These are phyloP conservation scores for Crossaster papposus DNA, from an alignment of 53 echinoderm and acorn worm genomes.

Conservation along the genomic window DNA sequence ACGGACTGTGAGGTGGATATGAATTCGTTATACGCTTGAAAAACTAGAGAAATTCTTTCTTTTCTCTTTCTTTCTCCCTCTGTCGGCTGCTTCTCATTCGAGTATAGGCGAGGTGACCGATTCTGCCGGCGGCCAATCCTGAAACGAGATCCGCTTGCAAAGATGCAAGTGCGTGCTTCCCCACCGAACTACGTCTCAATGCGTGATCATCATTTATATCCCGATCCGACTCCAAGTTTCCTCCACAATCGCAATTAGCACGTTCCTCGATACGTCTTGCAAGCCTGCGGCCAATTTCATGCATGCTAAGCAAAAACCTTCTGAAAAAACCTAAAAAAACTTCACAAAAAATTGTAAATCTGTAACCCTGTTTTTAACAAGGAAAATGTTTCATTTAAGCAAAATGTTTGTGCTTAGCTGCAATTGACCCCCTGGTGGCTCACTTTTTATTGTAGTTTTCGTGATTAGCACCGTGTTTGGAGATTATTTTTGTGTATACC, in stretches of 20 bases:
- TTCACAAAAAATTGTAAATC: too few species aligned
- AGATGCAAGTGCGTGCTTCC: neutral
- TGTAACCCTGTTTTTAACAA: too few species aligned
- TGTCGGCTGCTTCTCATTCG: neutral
- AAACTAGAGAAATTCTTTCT: neutral
- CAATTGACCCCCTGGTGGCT: too few species aligned
- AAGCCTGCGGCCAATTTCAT: too few species aligned
- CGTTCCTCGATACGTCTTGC: neutral
- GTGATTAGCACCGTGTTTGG: neutral
- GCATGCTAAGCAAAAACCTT: too few species aligned
- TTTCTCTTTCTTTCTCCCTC: neutral
- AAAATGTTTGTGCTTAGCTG: too few species aligned
- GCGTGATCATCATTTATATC: neutral
- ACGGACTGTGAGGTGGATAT: neutral
- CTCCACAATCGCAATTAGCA: neutral
- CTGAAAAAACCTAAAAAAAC: too few species aligned
- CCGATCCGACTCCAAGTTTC: neutral
- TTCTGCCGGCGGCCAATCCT: conserved; percentile 5
- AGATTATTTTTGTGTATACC: neutral
- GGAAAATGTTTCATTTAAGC: too few species aligned
- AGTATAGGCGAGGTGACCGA: neutral
- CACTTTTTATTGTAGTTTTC: neutral
- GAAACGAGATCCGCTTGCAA: conserved; percentile 8
- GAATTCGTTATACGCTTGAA: neutral
- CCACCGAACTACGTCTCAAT: neutral